phyloP scores from a whole-genome alignment of 2,797 vertebrate genomes.

The Avahi laniger region DNA sequence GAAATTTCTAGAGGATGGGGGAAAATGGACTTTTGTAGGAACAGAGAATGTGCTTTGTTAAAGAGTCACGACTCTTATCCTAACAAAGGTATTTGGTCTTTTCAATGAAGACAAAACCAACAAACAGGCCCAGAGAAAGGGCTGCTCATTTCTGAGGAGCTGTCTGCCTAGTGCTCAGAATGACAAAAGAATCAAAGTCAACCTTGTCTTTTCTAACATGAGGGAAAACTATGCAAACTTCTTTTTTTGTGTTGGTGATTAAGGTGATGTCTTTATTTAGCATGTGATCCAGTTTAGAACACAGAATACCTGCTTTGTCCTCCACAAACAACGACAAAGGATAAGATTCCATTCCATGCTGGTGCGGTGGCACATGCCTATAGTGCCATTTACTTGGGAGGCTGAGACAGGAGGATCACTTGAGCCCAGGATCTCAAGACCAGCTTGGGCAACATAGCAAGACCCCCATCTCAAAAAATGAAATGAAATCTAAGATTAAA shows the following conservation, averaged over 20 bases:
- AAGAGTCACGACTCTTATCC: background rate
- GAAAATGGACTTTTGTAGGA: background rate
- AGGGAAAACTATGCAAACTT: background rate
- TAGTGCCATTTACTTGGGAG: background rate
- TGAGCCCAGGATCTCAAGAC: background rate
- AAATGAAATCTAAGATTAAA: background rate
- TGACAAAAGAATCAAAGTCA: background rate
- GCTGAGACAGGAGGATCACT: background rate
- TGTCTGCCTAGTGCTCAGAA: background rate
- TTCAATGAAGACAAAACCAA: background rate
- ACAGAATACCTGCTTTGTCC: background rate
- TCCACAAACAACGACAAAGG: background rate
- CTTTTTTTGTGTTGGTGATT: background rate
- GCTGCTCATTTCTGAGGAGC: background rate
- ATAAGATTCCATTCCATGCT: background rate
- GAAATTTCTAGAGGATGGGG: background rate
- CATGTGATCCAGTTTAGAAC: background rate
- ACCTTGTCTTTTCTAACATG: background rate
- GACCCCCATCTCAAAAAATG: background rate
- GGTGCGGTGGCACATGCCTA: background rate
- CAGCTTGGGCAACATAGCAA: background rate
- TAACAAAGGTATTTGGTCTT: background rate
- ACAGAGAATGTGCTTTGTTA: slow-evolving; percentile 14
- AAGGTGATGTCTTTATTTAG: background rate
- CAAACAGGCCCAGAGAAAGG: background rate